Evolutionary conservation across 2,797 vertebrate genomes (phyloP).

Genomic region (Enteromius argenteus): DNA sequence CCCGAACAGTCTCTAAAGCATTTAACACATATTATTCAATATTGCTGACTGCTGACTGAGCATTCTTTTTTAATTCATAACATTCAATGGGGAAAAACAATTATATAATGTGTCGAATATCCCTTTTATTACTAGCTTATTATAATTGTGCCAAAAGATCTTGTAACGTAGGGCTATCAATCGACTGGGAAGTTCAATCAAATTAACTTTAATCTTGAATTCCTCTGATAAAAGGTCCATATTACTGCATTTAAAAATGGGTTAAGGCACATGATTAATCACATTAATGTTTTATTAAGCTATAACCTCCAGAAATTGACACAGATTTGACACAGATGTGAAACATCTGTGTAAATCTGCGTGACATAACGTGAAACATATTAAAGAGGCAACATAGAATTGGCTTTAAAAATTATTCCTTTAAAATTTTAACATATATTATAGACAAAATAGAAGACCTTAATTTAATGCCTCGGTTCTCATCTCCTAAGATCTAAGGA

Average conservation of each 20-base stretch:
- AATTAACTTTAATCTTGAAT: not conserved
- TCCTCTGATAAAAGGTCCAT: not conserved
- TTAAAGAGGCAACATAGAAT: not conserved
- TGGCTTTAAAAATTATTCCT: not conserved
- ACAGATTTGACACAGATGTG: not conserved
- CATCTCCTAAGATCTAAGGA: not conserved
- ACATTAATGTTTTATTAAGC: not conserved
- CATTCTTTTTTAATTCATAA: not conserved
- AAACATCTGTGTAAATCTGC: not conserved
- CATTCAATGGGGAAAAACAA: not conserved
- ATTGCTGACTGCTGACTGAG: not conserved
- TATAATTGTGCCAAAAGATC: not conserved
- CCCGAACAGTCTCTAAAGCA: not conserved
- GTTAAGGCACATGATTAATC: not conserved
- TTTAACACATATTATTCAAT: not conserved
- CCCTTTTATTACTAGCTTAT: too few relatives aligned
- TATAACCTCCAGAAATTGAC: not conserved
- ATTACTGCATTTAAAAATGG: not conserved
- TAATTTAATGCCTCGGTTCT: not conserved
- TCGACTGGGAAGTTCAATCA: not conserved
- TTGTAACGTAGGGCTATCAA: not conserved
- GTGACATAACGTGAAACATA: not conserved
- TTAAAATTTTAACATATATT: not conserved
- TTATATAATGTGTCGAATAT: not conserved
- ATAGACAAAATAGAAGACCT: not conserved